Evolutionary conservation across 2,888 invertebrate species (phyloP), one percentile per base, ranked within the genome.

Genomic region (Phrixothrix hirtus): DNA sequence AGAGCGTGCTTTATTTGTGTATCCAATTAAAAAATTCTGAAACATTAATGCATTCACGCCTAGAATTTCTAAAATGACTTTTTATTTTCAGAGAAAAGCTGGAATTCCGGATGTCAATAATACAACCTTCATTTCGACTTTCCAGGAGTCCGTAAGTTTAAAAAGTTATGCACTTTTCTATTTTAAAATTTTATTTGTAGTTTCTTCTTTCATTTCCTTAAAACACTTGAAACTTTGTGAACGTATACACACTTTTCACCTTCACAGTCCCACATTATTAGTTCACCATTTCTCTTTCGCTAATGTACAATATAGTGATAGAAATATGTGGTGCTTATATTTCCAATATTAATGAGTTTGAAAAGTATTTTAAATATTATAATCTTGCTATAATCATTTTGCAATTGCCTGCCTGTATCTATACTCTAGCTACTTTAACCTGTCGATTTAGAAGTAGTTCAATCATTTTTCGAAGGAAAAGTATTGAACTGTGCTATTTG

Each of bases 281-380:
- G 30, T 29, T 44, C 44, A 45, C 44, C 26, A 36, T 45, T 39
- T 34, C 13, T 34, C 34, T 34, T 34, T 34, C 32, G 44, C 44
- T 44, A 44, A 51, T 21, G 29, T 42, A 43, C 15, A 25, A 16
- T 3, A 41, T 56, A 52, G 56, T 68, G 72, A 74, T 74, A 75
- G 75, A 75, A 67, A 72, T 74, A 74, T 74, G 74, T 74, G 74
- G 75, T 75, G 75, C 75, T 73, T 71, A 72, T 11, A 48, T 16
- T 42, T 42, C 17, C 37, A 17, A n/a, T n/a, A n/a, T n/a, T n/a
- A n/a, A n/a, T n/a, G n/a, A n/a, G 17, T n/a, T 35, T 16, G 2
- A 17, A 35, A 17, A 10, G 6, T 35, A 36, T n/a, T 21, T 21
- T 21, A 21, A 21, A 21, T 21, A 21, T 38, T 26, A 14, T 25